Percentiles rank a stretch among this genome's conserved stretches.
These are phyloP conservation scores for Grallaria varia DNA, from an alignment of 2,113 vertebrate species.

Conservation along the genomic window DNA sequence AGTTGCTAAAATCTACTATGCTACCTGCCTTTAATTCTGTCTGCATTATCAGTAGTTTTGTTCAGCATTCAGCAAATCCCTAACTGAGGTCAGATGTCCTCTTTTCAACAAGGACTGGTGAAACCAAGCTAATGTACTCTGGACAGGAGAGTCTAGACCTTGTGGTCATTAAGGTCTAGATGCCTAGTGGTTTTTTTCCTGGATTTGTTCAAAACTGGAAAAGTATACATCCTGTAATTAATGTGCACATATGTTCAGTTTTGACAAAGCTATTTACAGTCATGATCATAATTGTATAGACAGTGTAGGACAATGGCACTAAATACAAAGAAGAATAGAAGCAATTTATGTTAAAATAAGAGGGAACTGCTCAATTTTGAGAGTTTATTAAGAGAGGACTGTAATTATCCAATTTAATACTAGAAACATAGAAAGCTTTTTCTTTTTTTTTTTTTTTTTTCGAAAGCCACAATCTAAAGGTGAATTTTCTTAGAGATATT, in stretches of 20 bases:
- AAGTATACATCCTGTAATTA: background rate
- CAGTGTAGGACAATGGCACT: background rate
- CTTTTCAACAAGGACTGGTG: background rate
- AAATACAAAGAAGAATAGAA: conserved; percentile 3
- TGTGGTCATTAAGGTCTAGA: background rate
- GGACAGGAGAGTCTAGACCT: background rate
- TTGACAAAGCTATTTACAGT: conserved; percentile 31
- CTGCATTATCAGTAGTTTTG: background rate
- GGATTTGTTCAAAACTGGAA: background rate
- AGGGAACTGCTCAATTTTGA: background rate
- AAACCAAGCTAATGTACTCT: background rate
- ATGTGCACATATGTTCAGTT: background rate
- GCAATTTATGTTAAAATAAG: background rate
- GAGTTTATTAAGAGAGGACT: conserved; percentile 18
- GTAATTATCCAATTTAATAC: background rate
- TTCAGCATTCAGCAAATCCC: background rate
- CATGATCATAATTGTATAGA: background rate
- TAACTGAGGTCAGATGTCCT: background rate
- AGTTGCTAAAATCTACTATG: background rate
- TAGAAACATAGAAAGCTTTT: background rate
- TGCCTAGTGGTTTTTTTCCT: background rate
- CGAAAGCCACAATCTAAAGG: background rate
- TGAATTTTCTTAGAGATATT: background rate
- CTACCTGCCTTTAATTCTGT: background rate
- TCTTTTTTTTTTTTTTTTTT: background rate